These are phyloP conservation scores for Dinomys branickii DNA, from an alignment of 2,113 vertebrate genomes.

Conservation along the genomic window DNA sequence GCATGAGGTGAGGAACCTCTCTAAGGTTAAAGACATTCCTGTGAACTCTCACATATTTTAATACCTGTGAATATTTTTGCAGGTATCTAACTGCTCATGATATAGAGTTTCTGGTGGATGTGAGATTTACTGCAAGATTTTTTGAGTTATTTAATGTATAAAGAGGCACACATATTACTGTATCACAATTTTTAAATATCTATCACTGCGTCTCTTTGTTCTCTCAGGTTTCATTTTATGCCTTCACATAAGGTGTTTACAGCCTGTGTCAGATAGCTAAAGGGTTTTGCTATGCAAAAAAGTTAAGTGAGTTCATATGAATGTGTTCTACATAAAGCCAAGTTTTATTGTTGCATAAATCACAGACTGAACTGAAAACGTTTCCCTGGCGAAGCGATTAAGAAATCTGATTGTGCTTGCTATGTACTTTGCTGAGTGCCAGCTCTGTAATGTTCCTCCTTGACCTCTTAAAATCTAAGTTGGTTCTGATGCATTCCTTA, in stretches of 20 bases:
- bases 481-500: not conserved
- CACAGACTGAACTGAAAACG: not conserved
- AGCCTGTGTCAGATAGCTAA: not conserved
- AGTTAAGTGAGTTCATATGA: not conserved
- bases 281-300: not conserved
- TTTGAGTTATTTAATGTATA: not conserved
- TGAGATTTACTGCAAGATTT: not conserved
- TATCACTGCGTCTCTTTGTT: not conserved
- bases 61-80: not conserved
- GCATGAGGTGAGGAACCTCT: not conserved
- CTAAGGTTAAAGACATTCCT: not conserved
- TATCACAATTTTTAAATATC: not conserved
- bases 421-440: fast-evolving
- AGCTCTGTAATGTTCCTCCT: not conserved
- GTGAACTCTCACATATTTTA: not conserved
- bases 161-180: not conserved
- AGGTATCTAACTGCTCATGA: not conserved
- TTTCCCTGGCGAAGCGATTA: not conserved
- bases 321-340: not conserved
- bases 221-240: not conserved
- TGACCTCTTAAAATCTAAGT: not conserved
- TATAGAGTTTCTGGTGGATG: not conserved
- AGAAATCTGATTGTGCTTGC: not conserved
- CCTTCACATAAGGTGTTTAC: not conserved
- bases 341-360: not conserved